Percentiles rank a stretch among this genome's conserved stretches.
Conservation (phyloP, 2,888 invertebrate genomes). For the Hermaeophaga mercurialis region DNA sequence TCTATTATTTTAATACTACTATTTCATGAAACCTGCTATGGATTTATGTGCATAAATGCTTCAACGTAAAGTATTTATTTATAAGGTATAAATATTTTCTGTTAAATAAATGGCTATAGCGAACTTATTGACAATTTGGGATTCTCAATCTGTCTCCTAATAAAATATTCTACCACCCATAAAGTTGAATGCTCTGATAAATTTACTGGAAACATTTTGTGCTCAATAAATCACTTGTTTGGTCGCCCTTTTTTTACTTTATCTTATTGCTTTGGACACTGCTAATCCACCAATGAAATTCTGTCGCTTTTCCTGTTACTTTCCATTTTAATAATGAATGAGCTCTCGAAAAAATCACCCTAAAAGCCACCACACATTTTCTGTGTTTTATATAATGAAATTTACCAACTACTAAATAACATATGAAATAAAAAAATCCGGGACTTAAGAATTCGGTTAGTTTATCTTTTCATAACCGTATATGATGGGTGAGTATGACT, state of each 20-base stretch:
- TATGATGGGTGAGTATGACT: background rate
- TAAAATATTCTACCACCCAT: constrained; percentile 20
- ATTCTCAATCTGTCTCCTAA: constrained; percentile 15
- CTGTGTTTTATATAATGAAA: too few relatives aligned
- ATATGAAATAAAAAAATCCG: too few relatives aligned
- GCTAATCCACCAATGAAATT: constrained; percentile 32
- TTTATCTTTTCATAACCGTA: too few relatives aligned
- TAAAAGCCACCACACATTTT: too few relatives aligned
- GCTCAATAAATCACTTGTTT: constrained; percentile 29
- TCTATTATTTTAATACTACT: too few relatives aligned
- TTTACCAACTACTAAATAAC: too few relatives aligned
- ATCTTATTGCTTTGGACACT: constrained; percentile 32
- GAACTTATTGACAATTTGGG: background rate
- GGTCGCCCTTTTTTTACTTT: constrained; percentile 32
- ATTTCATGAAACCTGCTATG: too few relatives aligned
- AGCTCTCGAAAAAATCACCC: constrained; percentile 18
- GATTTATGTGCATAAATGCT: too few relatives aligned
- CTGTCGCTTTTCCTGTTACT: constrained; percentile 27
- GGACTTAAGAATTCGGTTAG: too few relatives aligned
- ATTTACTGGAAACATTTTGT: constrained; percentile 30
- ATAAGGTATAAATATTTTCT: too few relatives aligned
- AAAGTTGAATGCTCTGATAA: constrained; percentile 21
- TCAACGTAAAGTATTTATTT: too few relatives aligned
- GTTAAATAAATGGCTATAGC: too few relatives aligned
- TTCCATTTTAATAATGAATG: constrained; percentile 30